Conservation (phyloP, 1,140 invertebrate genomes). For the Heterodera carotae region DNA sequence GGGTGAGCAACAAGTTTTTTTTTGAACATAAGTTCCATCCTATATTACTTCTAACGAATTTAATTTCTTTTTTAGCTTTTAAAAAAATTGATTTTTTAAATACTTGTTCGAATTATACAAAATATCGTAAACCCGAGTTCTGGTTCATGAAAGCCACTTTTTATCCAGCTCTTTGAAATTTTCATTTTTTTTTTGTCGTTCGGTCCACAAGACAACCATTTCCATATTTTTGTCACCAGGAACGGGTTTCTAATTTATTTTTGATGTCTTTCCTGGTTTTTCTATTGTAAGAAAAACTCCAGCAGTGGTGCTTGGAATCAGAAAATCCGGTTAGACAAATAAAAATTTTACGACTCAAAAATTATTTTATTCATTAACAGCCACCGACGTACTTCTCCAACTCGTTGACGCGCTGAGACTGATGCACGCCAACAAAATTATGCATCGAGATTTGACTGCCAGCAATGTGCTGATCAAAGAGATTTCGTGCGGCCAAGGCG, state of each 20-base stretch:
- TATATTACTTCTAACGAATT: too few relatives aligned
- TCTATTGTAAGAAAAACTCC: too few relatives aligned
- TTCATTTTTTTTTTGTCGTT: background rate
- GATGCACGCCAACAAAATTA: slow-evolving; percentile 31
- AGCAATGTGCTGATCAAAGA: slow-evolving; percentile 30
- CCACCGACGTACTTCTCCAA: slow-evolving; percentile 28
- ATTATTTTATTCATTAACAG: background rate
- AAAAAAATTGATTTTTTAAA: too few relatives aligned
- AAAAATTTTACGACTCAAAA: background rate
- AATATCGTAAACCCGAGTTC: too few relatives aligned
- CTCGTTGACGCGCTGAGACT: slow-evolving; percentile 22
- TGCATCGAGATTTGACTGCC: slow-evolving; percentile 30
- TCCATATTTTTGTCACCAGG: background rate
- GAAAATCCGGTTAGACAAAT: background rate
- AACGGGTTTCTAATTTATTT: too few relatives aligned
- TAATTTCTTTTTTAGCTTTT: too few relatives aligned
- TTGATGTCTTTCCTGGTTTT: too few relatives aligned
- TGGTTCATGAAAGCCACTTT: too few relatives aligned
- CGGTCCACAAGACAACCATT: background rate
- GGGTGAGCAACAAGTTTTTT: too few relatives aligned
- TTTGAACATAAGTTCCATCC: too few relatives aligned
- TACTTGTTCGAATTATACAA: too few relatives aligned
- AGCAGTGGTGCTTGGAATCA: background rate
- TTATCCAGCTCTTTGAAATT: too few relatives aligned
- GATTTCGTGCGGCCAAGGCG: slow-evolving; percentile 14